These are phyloP conservation scores for Crotophaga sulcirostris DNA, from an alignment of 2,113 vertebrate species.

Conservation along the genomic window DNA sequence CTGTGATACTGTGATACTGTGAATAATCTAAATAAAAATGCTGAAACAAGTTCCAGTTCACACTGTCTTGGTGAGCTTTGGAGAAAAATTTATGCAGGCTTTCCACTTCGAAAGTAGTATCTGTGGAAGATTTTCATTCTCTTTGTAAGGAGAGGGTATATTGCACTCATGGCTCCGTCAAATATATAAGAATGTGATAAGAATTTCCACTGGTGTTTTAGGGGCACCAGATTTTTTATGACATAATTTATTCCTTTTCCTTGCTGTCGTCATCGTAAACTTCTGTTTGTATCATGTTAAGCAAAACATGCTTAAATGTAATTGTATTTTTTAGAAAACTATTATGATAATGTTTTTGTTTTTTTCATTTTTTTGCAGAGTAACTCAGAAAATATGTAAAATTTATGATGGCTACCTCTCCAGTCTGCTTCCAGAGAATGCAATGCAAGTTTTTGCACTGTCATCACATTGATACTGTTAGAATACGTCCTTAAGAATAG, in stretches of 20 bases:
- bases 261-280: background rate
- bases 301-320: background rate
- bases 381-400: background rate
- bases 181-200: background rate
- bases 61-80: background rate
- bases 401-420: background rate
- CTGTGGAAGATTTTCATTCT: background rate
- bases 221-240: background rate
- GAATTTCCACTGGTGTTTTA: background rate
- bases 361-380: background rate
- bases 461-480: background rate
- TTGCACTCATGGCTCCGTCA: background rate
- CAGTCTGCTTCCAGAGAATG: background rate
- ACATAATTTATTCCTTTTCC: background rate
- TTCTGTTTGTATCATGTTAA: background rate
- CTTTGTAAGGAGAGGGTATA: background rate
- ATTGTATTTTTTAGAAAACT: background rate
- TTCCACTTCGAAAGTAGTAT: background rate
- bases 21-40: background rate
- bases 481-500: background rate
- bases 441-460: background rate
- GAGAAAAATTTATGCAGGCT: background rate
- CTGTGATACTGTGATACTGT: too few species aligned
- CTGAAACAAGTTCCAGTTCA: background rate
- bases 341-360: background rate